Percentiles rank a stretch among this genome's conserved stretches.
Conservation (phyloP, 2,113 vertebrate species). For the Myxocyprinus asiaticus region DNA sequence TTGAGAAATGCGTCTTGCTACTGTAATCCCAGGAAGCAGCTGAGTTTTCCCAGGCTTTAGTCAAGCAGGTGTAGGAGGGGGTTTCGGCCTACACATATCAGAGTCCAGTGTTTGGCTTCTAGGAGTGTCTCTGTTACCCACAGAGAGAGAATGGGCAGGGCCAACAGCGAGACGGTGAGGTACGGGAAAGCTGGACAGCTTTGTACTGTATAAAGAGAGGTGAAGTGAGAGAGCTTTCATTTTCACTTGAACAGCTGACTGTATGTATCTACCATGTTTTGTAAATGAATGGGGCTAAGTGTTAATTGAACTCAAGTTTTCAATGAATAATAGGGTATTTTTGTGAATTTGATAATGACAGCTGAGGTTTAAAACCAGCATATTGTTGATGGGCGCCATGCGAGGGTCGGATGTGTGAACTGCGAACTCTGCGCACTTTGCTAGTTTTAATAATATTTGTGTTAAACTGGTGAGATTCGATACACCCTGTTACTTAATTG, state of each 20-base stretch:
- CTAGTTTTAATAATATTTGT: no score
- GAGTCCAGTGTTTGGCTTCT: slow-evolving; percentile 48
- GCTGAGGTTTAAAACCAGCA: neutral
- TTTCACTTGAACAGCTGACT: neutral
- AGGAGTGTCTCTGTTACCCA: slow-evolving; percentile 49
- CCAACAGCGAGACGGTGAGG: neutral
- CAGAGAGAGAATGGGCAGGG: neutral
- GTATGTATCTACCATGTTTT: neutral
- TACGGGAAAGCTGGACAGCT: neutral
- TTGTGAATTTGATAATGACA: neutral
- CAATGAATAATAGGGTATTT: no score
- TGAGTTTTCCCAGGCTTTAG: slow-evolving; percentile 23
- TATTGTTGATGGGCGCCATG: no score
- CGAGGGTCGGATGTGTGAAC: no score
- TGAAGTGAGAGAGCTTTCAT: neutral
- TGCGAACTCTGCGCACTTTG: no score
- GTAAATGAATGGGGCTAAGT: neutral
- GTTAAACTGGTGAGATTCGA: no score
- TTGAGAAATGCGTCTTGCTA: slow-evolving; percentile 25
- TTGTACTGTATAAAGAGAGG: slow-evolving; percentile 10
- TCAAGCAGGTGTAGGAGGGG: slow-evolving; percentile 34
- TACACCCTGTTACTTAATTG: no score
- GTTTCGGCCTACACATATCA: slow-evolving; percentile 45
- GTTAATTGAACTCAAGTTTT: neutral
- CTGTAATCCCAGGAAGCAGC: slow-evolving; percentile 23